phyloP scores from a whole-genome alignment of 23 tunicate species.

The Ciona savignyi region DNA sequence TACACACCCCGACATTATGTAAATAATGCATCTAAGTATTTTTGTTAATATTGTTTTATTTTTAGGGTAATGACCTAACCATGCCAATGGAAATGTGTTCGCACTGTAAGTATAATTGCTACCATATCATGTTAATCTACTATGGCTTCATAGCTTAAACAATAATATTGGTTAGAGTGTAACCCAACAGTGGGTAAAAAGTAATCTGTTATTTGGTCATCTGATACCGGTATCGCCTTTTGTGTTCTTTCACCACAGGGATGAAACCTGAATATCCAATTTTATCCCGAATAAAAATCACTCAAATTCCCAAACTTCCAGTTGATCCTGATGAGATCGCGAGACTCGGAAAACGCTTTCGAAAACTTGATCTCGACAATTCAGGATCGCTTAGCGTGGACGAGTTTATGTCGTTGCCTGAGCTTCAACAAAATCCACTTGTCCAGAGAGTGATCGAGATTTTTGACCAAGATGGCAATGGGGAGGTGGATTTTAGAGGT shows the following conservation, averaged over 20 bases:
- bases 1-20: no score
- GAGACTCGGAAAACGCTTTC: constrained; percentile 90
- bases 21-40: no score
- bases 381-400: constrained; percentile 94
- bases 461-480: constrained; percentile 99
- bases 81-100: constrained; percentile 98
- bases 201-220: no score
- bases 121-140: no score
- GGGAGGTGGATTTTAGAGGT: constrained; percentile 94
- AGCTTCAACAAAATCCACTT: constrained; percentile 94
- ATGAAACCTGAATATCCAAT: no score
- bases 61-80: constrained; percentile 86
- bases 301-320: neutral
- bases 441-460: constrained; percentile 97
- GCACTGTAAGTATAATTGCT: constrained; percentile 58
- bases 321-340: constrained; percentile 97
- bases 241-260: neutral
- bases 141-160: no score
- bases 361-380: constrained; percentile 94
- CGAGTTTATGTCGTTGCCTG: constrained; percentile 95
- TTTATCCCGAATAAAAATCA: no score
- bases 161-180: neutral
- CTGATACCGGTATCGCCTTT: neutral
- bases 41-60: no score
- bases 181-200: no score